Evolutionary conservation across 2,113 vertebrate species (phyloP).

Genomic region (Periophthalmus modestus): DNA sequence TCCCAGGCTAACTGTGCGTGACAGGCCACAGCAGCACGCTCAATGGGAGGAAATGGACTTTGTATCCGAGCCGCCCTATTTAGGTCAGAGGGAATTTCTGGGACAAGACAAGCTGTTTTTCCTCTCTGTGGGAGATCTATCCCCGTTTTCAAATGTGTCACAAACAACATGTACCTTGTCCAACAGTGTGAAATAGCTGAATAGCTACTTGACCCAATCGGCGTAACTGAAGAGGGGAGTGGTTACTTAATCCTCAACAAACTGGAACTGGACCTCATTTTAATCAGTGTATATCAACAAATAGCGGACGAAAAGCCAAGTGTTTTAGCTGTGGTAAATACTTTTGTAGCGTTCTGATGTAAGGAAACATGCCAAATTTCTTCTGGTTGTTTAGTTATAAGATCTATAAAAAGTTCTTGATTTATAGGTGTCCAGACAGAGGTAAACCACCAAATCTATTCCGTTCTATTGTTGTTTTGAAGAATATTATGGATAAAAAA

Average conservation of each 20-base stretch:
- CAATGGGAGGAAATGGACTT: slow-evolving; percentile 31
- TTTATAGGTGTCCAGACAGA: too few relatives aligned
- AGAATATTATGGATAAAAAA: too few relatives aligned
- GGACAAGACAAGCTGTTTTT: slow-evolving; percentile 39
- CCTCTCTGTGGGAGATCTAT: slow-evolving; percentile 38
- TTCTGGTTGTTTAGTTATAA: too few relatives aligned
- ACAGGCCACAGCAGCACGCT: slow-evolving; percentile 31
- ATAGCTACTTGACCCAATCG: neutral
- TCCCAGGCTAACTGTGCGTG: slow-evolving; percentile 55
- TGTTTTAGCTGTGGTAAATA: too few relatives aligned
- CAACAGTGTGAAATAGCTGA: neutral
- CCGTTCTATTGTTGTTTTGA: too few relatives aligned
- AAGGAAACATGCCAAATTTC: too few relatives aligned
- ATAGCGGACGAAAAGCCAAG: too few relatives aligned
- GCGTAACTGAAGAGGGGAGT: neutral
- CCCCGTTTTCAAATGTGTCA: slow-evolving; percentile 4
- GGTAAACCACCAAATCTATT: too few relatives aligned
- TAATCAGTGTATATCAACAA: neutral
- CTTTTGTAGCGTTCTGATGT: too few relatives aligned
- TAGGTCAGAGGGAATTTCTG: slow-evolving; percentile 57
- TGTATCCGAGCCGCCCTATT: slow-evolving; percentile 42
- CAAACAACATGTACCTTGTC: slow-evolving; percentile 15
- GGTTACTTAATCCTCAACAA: neutral
- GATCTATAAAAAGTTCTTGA: too few relatives aligned
- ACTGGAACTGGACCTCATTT: neutral